Evolutionary conservation across 2,797 vertebrate species (phyloP).

Genomic region (Sebastiscus albofasciatus): DNA sequence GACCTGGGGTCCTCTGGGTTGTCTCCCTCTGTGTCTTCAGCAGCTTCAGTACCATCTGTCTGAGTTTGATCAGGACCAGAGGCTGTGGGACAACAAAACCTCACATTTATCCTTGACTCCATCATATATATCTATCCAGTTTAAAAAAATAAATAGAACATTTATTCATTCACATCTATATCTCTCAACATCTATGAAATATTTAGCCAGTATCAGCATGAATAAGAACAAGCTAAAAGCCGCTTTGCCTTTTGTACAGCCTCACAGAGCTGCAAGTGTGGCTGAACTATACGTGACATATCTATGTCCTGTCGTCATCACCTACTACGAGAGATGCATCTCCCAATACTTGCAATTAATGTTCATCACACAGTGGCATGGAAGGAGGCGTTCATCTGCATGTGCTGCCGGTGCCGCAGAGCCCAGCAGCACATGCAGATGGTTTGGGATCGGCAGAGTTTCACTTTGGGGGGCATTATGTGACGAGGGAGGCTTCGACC

Average conservation of each 20-base stretch:
- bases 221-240: not conserved
- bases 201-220: not conserved
- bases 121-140: not conserved
- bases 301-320: not conserved
- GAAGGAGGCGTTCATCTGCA: too few species aligned
- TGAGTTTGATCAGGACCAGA: constrained; percentile 32
- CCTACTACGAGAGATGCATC: not conserved
- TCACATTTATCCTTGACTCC: not conserved
- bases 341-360: not conserved
- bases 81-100: constrained; percentile 38
- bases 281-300: too few species aligned
- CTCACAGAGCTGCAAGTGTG: not conserved
- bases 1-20: constrained; percentile 71
- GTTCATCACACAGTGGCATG: too few species aligned
- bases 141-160: not conserved
- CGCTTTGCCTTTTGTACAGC: not conserved
- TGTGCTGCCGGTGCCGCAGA: too few species aligned
- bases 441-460: too few species aligned
- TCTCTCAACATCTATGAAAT: not conserved
- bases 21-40: constrained; percentile 41
- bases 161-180: not conserved
- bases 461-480: too few species aligned
- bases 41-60: constrained; percentile 16
- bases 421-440: too few species aligned
- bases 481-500: too few species aligned